Conservation (phyloP, 2,113 vertebrate genomes). For the Brachyistius frenatus region DNA sequence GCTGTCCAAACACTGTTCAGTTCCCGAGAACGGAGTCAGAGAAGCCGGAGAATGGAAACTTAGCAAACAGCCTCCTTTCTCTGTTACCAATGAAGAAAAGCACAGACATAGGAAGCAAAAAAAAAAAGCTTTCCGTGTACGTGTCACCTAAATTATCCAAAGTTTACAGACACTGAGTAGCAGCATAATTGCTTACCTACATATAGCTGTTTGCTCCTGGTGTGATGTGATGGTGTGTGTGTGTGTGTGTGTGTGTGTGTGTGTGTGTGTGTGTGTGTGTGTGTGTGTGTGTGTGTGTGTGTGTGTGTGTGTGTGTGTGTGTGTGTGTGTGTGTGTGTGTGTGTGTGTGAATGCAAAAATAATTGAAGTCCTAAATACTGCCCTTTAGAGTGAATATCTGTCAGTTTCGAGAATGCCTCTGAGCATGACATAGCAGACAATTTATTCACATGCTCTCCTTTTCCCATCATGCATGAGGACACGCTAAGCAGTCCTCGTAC, state of each 20-base stretch:
- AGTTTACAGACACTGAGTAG: not conserved
- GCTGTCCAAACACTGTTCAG: constrained; percentile 83
- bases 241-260: no score
- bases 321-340: no score
- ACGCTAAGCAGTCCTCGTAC: constrained; percentile 41
- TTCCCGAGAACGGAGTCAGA: constrained; percentile 46
- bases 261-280: no score
- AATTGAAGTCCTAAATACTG: not conserved
- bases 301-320: no score
- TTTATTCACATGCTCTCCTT: not conserved
- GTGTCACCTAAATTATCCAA: constrained; percentile 44
- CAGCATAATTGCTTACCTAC: not conserved
- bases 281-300: no score
- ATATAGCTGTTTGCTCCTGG: not conserved
- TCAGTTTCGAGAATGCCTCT: constrained; percentile 11
- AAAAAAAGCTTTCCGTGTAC: constrained; percentile 58
- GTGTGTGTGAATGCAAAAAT: no score
- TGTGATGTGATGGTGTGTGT: not conserved
- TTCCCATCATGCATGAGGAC: constrained; percentile 35
- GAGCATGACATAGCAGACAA: constrained; percentile 13
- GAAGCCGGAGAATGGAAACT: constrained; percentile 69
- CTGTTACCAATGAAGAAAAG: constrained; percentile 66
- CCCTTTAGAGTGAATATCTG: not conserved
- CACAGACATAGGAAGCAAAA: constrained; percentile 62
- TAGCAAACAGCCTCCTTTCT: constrained; percentile 62